phyloP scores from a whole-genome alignment of 2,113 vertebrate species.

The Dicaeum eximium region DNA sequence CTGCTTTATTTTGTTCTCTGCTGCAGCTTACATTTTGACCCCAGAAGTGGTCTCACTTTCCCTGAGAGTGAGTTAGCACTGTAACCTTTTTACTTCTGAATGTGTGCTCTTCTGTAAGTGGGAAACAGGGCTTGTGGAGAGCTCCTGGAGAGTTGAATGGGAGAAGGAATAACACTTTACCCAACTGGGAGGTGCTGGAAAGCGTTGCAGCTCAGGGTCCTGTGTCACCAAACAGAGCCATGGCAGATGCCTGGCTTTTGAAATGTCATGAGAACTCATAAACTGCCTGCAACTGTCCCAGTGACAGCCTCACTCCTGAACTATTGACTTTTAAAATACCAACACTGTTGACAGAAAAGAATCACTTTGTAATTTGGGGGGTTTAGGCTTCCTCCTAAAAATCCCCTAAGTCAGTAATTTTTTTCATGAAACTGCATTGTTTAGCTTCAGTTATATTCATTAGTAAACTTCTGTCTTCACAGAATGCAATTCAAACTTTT shows the following conservation, averaged over 20 bases:
- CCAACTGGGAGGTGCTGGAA: neutral
- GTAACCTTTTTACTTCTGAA: neutral
- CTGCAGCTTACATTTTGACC: neutral
- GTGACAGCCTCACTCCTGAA: neutral
- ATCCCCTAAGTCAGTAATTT: neutral
- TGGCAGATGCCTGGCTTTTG: neutral
- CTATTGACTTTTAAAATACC: neutral
- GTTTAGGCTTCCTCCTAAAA: neutral
- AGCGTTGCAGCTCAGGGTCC: neutral
- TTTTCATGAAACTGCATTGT: neutral
- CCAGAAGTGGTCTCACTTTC: neutral
- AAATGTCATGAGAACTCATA: fast-evolving
- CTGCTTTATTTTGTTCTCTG: neutral
- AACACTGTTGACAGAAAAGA: neutral
- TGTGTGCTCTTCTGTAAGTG: neutral
- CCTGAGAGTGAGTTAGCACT: neutral
- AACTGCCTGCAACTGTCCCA: neutral
- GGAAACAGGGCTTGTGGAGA: neutral
- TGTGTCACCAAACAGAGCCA: neutral
- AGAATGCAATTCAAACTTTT: neutral
- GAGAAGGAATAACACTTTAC: neutral
- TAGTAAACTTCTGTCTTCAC: neutral
- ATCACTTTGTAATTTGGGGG: neutral
- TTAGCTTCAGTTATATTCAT: neutral
- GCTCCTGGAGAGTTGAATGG: neutral